phyloP scores from a whole-genome alignment of 1,140 invertebrate species.

The Agrilus planipennis region DNA sequence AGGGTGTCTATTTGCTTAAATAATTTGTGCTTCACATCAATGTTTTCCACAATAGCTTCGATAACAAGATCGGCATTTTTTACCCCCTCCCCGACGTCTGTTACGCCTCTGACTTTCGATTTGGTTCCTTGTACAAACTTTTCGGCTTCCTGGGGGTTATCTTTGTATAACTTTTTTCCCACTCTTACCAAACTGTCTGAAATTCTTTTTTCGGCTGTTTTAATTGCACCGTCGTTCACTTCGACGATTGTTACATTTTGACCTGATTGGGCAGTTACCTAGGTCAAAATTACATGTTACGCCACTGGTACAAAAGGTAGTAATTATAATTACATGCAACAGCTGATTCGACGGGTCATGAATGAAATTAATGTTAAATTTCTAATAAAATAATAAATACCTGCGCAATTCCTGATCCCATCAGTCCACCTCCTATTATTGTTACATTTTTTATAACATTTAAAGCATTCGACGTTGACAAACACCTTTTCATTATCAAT shows the following conservation, averaged over 20 bases:
- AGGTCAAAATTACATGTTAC: too few relatives aligned
- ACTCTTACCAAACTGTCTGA: conserved; percentile 56
- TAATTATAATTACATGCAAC: neutral
- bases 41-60: conserved; percentile 80
- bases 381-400: conserved; percentile 36
- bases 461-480: conserved; percentile 28
- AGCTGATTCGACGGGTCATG: too few relatives aligned
- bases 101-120: conserved; percentile 45
- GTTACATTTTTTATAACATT: conserved; percentile 64
- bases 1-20: conserved; percentile 51
- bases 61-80: conserved; percentile 66
- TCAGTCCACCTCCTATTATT: conserved; percentile 74
- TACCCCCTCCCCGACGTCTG: conserved; percentile 46
- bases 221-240: conserved; percentile 51
- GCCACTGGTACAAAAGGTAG: too few relatives aligned
- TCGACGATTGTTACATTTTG: conserved; percentile 68
- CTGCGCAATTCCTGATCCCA: conserved; percentile 83
- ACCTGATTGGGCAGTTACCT: conserved; percentile 69
- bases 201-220: conserved; percentile 58
- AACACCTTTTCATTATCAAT: conserved; percentile 34
- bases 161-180: conserved; percentile 68
- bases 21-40: conserved; percentile 65
- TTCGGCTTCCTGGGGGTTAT: conserved; percentile 47
- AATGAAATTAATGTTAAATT: too few relatives aligned
- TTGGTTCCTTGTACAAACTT: conserved; percentile 55